Conservation (phyloP, 2,797 vertebrate genomes). For the Liasis olivaceus region DNA sequence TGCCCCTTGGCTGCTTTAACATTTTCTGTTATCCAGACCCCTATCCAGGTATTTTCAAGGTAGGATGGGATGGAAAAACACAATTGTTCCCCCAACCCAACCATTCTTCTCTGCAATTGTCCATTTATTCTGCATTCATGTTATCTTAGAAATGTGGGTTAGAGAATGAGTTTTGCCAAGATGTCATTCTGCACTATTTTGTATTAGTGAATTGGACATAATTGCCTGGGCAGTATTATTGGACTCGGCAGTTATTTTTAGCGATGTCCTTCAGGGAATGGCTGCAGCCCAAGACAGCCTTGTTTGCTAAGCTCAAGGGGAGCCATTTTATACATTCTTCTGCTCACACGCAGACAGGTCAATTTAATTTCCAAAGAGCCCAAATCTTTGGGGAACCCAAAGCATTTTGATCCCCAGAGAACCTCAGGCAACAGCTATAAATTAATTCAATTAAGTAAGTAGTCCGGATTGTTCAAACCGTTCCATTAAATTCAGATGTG, state of each 20-base stretch:
- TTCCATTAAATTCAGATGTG: background rate
- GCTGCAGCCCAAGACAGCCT: background rate
- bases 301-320: background rate
- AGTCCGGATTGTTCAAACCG: background rate
- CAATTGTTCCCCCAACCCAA: background rate
- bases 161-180: background rate
- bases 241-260: background rate
- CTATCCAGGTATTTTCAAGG: background rate
- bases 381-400: background rate
- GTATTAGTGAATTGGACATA: background rate
- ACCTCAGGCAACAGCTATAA: background rate
- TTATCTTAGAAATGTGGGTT: background rate
- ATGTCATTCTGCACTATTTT: background rate
- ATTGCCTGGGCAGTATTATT: background rate
- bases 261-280: conserved; percentile 7
- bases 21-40: background rate
- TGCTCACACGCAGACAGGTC: background rate
- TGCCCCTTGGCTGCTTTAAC: background rate
- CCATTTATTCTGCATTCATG: background rate
- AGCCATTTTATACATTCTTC: background rate
- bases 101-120: background rate
- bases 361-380: background rate
- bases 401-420: background rate
- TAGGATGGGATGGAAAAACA: background rate
- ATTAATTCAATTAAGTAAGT: background rate